phyloP scores from a whole-genome alignment of 1,140 invertebrate genomes.

The Drosophila busckii region DNA sequence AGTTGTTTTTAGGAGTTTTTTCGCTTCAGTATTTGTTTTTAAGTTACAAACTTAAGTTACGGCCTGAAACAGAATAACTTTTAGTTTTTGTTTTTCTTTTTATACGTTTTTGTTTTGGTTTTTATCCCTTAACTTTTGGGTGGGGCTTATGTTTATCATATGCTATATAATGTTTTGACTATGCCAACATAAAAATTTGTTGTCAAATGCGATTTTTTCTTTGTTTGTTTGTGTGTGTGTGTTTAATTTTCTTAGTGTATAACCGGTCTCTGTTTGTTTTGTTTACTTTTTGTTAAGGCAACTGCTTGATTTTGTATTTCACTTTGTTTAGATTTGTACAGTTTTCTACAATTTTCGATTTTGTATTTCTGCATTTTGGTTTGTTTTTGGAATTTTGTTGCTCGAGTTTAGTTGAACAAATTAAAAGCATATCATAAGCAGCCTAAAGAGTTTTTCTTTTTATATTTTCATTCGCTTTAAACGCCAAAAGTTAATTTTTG shows the following conservation, averaged over 20 bases:
- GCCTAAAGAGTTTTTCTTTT: conserved; percentile 32
- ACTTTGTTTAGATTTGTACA: conserved; percentile 29
- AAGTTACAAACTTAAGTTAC: conserved; percentile 19
- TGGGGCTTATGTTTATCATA: conserved; percentile 68
- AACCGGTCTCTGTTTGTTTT: conserved; percentile 70
- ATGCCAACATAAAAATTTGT: conserved; percentile 53
- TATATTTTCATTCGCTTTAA: too few relatives aligned
- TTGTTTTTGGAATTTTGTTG: conserved; percentile 39
- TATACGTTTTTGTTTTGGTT: conserved; percentile 10
- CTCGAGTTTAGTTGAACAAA: conserved; percentile 4
- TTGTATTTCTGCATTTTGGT: conserved; percentile 32
- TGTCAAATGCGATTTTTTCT: conserved; percentile 51
- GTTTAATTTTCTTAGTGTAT: conserved; percentile 54
- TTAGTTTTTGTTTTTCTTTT: conserved; percentile 18
- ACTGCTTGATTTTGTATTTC: conserved; percentile 67
- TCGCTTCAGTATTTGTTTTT: conserved; percentile 13
- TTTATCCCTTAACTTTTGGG: conserved; percentile 40
- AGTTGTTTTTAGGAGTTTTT: conserved; percentile 77
- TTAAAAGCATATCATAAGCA: conserved; percentile 41
- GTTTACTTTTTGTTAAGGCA: conserved; percentile 65
- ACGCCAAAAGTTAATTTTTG: conserved; percentile 39
- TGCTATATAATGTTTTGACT: conserved; percentile 46
- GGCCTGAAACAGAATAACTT: conserved; percentile 41
- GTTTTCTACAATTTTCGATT: conserved; percentile 30
- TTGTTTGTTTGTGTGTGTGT: conserved; percentile 23